Conservation (phyloP, 1,140 invertebrate species). For the Bactericera cockerelli region DNA sequence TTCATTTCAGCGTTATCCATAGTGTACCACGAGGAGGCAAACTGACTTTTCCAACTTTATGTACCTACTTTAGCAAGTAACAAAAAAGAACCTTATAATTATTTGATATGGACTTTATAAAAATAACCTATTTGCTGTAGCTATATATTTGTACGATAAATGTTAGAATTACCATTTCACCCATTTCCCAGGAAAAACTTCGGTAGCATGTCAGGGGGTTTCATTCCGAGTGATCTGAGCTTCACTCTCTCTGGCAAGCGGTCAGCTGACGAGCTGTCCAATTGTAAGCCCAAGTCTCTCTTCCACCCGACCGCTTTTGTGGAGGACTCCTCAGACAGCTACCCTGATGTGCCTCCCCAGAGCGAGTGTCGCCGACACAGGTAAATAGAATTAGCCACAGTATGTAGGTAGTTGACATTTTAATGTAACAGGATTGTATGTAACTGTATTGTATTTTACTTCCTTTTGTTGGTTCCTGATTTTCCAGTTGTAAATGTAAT, state of each 20-base stretch:
- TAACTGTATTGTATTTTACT: neutral
- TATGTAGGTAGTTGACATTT: neutral
- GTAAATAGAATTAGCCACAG: neutral
- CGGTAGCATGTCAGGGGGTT: constrained; percentile 15
- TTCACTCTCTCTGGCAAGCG: constrained; percentile 13
- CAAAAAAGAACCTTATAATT: no score
- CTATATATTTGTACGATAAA: no score
- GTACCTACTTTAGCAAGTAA: no score
- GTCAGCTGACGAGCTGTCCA: constrained; percentile 14
- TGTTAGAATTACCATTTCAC: no score
- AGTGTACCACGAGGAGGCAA: no score
- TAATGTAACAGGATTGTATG: neutral
- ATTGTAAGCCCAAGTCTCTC: constrained; percentile 21
- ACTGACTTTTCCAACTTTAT: no score
- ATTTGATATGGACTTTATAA: no score
- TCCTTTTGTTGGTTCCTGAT: no score
- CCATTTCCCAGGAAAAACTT: constrained; percentile 15
- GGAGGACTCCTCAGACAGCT: constrained; percentile 25
- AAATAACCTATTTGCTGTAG: no score
- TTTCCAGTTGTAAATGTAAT: no score
- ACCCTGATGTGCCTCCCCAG: constrained; percentile 21
- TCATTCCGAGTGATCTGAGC: constrained; percentile 9
- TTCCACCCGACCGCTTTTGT: constrained; percentile 24
- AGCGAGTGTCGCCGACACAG: constrained; percentile 14
- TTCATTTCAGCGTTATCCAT: no score